Conservation (phyloP, 2,797 vertebrate species). For the Sciaenops ocellatus region DNA sequence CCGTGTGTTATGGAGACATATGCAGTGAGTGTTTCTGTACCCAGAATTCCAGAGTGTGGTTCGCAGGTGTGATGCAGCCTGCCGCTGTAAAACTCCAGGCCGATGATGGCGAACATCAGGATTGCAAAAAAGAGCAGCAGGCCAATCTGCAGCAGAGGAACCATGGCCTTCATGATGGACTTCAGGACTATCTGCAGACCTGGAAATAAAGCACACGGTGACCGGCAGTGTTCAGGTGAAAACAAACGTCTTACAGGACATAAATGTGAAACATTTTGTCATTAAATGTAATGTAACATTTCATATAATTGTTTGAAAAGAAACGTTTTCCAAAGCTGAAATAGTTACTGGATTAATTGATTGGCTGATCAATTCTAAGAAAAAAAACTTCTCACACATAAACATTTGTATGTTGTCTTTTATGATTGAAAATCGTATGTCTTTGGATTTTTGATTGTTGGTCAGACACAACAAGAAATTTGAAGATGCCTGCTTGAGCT, state of each 20-base stretch:
- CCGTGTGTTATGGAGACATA: neutral
- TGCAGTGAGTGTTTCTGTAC: constrained; percentile 53
- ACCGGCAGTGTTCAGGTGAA: constrained; percentile 1
- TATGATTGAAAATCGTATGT: neutral
- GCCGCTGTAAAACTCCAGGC: constrained; percentile 98
- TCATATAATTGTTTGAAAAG: too few relatives aligned
- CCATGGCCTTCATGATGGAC: constrained; percentile 99
- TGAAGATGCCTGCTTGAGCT: neutral
- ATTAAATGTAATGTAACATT: neutral
- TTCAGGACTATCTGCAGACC: constrained; percentile 98
- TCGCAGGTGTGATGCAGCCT: constrained; percentile 93
- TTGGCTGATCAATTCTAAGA: too few relatives aligned
- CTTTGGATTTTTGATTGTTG: neutral
- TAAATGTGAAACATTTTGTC: neutral
- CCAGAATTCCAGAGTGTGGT: constrained; percentile 72
- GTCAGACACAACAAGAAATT: neutral
- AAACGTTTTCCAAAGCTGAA: too few relatives aligned
- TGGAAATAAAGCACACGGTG: constrained; percentile 64
- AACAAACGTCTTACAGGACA: neutral
- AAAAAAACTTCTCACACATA: neutral
- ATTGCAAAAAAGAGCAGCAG: constrained; percentile 98
- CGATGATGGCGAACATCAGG: constrained; percentile 99
- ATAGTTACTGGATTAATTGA: too few relatives aligned
- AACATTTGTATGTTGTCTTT: neutral
- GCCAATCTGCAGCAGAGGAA: constrained; percentile 97